Evolutionary conservation across 2,888 invertebrate species (phyloP).

Genomic region (Sphaeridia pumilis): DNA sequence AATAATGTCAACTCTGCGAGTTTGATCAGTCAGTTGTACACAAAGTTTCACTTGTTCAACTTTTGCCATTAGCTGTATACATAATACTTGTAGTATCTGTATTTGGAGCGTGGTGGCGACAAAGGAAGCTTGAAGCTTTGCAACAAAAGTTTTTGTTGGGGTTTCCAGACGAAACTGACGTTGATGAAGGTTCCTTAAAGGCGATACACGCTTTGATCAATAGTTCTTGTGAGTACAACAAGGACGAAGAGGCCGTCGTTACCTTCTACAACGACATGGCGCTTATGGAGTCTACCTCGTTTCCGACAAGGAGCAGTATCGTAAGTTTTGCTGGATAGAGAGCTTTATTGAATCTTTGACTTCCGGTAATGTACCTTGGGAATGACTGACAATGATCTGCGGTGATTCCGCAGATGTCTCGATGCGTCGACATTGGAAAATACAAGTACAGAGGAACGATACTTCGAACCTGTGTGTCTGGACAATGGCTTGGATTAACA

Average conservation of each 20-base stretch:
- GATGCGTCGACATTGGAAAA: constrained; percentile 77
- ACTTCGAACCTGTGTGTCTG: constrained; percentile 60
- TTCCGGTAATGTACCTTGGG: no score
- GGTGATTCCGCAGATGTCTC: constrained; percentile 44
- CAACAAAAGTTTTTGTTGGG: no score
- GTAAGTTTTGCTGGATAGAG: constrained; percentile 41
- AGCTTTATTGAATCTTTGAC: no score
- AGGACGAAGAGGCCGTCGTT: constrained; percentile 65
- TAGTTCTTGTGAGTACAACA: constrained; percentile 57
- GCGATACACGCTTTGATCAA: constrained; percentile 19
- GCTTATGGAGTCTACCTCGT: constrained; percentile 61
- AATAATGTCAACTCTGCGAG: no score
- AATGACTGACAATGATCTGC: no score
- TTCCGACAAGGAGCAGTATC: constrained; percentile 59
- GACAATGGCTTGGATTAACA: constrained; percentile 67
- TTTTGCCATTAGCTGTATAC: no score
- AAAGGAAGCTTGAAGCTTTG: no score
- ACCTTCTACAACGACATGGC: constrained; percentile 69
- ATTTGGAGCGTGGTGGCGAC: no score
- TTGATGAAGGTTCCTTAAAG: constrained; percentile 20
- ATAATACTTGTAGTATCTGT: no score
- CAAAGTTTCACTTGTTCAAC: no score
- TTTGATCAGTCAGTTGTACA: no score
- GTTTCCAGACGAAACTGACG: constrained; percentile 7
- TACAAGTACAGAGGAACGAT: constrained; percentile 66